phyloP scores from a whole-genome alignment of 2,888 invertebrate species.

The Petrolisthes cinctipes region DNA sequence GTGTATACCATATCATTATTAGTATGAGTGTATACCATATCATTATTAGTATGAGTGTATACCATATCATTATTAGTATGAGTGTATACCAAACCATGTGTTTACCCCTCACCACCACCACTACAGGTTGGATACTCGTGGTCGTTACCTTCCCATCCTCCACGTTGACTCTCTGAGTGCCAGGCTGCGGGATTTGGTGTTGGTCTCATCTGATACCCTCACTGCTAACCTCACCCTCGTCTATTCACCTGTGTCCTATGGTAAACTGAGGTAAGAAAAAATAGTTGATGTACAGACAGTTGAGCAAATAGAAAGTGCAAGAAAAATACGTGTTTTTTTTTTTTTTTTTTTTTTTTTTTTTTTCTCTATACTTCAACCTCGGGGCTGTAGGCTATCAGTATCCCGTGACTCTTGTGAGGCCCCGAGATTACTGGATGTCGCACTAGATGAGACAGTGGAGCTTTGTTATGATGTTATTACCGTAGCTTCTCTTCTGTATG shows the following conservation, averaged over 20 bases:
- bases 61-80: too few relatives aligned
- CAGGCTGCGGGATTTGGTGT: constrained; percentile 80
- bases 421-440: too few relatives aligned
- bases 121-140: constrained; percentile 72
- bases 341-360: constrained; percentile 27
- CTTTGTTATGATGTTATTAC: too few relatives aligned
- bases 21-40: too few relatives aligned
- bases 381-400: too few relatives aligned
- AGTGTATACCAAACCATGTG: neutral
- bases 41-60: too few relatives aligned
- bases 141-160: constrained; percentile 84
- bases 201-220: constrained; percentile 75
- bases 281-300: neutral
- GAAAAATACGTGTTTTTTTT: neutral
- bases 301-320: too few relatives aligned
- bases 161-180: constrained; percentile 87
- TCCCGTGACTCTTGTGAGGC: too few relatives aligned
- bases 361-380: neutral
- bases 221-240: constrained; percentile 76
- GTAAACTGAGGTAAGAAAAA: constrained; percentile 53
- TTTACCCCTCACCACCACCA: too few relatives aligned
- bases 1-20: too few relatives aligned
- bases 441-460: too few relatives aligned
- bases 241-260: constrained; percentile 60
- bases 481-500: too few relatives aligned